Percentiles rank a stretch among this genome's conserved stretches.
Conservation (phyloP, 2,113 vertebrate genomes). For the Pomatorhinus ruficollis region DNA sequence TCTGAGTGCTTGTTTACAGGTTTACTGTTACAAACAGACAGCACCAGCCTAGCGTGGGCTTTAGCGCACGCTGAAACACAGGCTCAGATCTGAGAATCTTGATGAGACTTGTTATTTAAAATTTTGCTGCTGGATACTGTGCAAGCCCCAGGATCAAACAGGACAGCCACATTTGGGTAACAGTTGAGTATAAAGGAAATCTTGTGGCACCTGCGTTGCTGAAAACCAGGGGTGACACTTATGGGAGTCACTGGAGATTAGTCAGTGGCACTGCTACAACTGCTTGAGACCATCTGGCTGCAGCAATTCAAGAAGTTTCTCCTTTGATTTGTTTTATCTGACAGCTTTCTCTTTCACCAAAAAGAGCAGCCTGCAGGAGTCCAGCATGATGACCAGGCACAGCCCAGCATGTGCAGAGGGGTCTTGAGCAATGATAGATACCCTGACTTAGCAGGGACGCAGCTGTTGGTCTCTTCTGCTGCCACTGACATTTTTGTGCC, state of each 20-base stretch:
- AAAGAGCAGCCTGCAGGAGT: background rate
- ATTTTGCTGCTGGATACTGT: background rate
- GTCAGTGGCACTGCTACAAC: background rate
- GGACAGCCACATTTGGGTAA: background rate
- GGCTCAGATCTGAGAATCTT: background rate
- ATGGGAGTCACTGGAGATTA: background rate
- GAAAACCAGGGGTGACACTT: background rate
- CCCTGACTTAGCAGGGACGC: background rate
- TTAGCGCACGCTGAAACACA: background rate
- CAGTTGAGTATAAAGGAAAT: background rate
- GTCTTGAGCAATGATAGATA: background rate
- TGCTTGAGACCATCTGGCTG: background rate
- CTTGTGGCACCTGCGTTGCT: accelerated
- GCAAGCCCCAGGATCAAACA: background rate
- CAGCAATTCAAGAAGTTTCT: background rate
- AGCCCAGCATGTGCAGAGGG: accelerated
- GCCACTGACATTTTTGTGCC: background rate
- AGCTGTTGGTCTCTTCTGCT: background rate
- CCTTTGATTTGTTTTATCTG: background rate
- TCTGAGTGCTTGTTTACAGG: background rate
- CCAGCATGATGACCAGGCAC: background rate
- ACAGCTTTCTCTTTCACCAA: background rate
- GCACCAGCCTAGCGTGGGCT: background rate
- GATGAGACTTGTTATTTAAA: background rate
- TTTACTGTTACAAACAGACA: background rate